phyloP scores from a whole-genome alignment of 2,888 invertebrate species.

The Zhuqinia jingwanae region DNA sequence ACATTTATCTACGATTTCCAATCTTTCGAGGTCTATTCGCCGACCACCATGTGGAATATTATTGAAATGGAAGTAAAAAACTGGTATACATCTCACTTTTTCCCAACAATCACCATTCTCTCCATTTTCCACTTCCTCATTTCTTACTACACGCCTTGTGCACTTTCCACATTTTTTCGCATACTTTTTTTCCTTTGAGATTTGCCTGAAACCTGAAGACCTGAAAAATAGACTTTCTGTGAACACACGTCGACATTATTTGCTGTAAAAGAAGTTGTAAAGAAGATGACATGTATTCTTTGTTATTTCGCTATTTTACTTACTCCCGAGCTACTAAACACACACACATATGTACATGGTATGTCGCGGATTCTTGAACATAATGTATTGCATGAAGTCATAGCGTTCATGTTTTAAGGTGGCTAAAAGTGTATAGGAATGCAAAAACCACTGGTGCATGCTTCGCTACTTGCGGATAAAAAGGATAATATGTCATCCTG shows the following conservation, averaged over 20 bases:
- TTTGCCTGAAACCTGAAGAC: slow-evolving; percentile 3
- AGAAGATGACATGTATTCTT: slow-evolving; percentile 20
- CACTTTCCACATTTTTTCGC: slow-evolving; percentile 3
- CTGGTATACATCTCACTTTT: slow-evolving; percentile 42
- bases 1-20: neutral
- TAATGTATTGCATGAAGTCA: neutral
- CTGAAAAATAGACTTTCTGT: neutral
- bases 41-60: neutral
- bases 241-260: neutral
- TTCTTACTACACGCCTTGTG: slow-evolving; percentile 14
- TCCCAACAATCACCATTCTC: neutral
- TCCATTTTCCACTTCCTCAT: slow-evolving; percentile 27
- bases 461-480: neutral
- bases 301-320: neutral
- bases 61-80: slow-evolving; percentile 5
- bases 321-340: neutral
- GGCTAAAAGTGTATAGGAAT: too few species aligned
- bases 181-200: slow-evolving; percentile 32
- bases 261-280: neutral
- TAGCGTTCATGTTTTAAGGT: too few species aligned
- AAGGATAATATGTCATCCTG: neutral
- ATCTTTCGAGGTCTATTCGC: neutral
- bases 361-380: slow-evolving; percentile 6
- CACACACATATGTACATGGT: too few species aligned
- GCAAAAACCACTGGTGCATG: slow-evolving; percentile 52